Evolutionary conservation across 1,140 invertebrate species (phyloP), one percentile per base, ranked within the genome.

Genomic region (Eriosoma lanigerum): DNA sequence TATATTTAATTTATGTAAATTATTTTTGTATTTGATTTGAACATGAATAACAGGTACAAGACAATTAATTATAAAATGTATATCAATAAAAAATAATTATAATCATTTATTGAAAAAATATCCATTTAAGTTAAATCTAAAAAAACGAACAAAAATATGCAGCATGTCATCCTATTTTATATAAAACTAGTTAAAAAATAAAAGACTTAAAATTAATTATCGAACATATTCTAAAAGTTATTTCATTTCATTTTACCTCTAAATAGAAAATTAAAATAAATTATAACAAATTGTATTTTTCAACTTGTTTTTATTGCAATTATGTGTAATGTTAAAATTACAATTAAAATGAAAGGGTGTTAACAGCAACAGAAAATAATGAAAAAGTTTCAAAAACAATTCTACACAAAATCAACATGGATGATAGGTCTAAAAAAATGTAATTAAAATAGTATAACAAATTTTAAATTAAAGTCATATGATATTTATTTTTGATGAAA

Each of bases 291-390:
- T 68, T 44, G 10, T 68, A 38, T 3, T 38, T 1, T 8, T 9
- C 21, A 12, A 26, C 21, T 26, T n/a, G 21, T 68, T 48, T 26
- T 21, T 38, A 26, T 17, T 38, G 32, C 21, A 64, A 64, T 64
- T 46, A 68, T 46, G n/a, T 32, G 64, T 68, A 68, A 46, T 24
- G 13, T 26, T 48, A 38, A 48, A 68, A 68, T 48, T 68, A 68
- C n/a, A 24, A 68, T 26, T 46, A 24, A 9, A 26, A 24, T 1
- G 6, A 15, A 26, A 17, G 38, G 38, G 38, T 46, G 17, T 38
- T n/a, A 15, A n/a, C n/a, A n/a, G 3, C 3, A 62, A n/a, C 15
- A 15, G 29, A 62, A 24, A 32, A 62, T 62, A 62, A 32, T 62
- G 26, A 21, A 64, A 64, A 64, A 64, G 62, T 38, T 64, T 21